Evolutionary conservation across 2,797 vertebrate genomes (phyloP).

Genomic region (Oreochromis mossambicus): DNA sequence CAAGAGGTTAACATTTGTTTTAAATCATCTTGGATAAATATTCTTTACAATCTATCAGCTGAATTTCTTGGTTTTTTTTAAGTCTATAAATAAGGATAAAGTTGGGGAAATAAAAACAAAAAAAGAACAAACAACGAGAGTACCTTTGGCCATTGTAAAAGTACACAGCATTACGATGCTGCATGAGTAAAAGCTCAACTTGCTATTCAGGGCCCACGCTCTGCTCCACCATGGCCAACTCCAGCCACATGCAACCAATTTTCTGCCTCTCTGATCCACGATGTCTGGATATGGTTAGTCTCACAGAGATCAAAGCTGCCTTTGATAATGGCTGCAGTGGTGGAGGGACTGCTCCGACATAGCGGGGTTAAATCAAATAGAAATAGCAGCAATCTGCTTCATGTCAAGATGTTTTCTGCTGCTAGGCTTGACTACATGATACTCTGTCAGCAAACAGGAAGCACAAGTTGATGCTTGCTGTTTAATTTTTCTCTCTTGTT

Average conservation of each 20-base stretch:
- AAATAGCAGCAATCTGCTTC: conserved; percentile 77
- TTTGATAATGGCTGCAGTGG: conserved; percentile 84
- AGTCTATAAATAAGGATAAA: not conserved
- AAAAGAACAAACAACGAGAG: not conserved
- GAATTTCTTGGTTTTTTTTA: not conserved
- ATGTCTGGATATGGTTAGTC: conserved; percentile 95
- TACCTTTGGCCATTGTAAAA: conserved; percentile 1
- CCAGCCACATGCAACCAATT: conserved; percentile 89
- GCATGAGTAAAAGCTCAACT: conserved; percentile 70
- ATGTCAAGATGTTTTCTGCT: conserved; percentile 74
- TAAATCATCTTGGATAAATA: not conserved
- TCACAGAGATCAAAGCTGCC: conserved; percentile 88
- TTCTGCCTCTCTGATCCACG: conserved; percentile 80
- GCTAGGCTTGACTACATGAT: conserved; percentile 60
- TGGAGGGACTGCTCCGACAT: conserved; percentile 71
- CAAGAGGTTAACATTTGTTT: not conserved
- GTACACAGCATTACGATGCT: conserved; percentile 43
- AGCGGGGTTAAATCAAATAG: conserved; percentile 74
- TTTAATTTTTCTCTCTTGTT: conserved; percentile 1
- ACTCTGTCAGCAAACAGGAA: conserved; percentile 57
- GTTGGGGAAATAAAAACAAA: not conserved
- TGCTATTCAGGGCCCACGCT: conserved; percentile 63
- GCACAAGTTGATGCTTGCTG: not conserved
- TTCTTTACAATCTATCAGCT: not conserved
- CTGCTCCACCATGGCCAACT: conserved; percentile 76